phyloP scores from a whole-genome alignment of 2,797 vertebrate genomes.

The Crax fasciolata region DNA sequence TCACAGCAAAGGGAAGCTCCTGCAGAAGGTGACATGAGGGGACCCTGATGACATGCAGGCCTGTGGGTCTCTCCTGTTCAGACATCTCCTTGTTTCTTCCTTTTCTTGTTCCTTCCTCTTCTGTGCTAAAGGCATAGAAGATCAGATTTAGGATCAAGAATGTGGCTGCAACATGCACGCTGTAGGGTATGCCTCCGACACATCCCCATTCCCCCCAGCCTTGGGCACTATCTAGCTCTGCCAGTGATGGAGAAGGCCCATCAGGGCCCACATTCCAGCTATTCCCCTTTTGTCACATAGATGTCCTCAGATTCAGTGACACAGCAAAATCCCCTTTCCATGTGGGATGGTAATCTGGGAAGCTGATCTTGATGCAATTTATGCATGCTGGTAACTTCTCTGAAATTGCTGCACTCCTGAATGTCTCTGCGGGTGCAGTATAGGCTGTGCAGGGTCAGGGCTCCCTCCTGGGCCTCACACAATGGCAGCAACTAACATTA shows the following conservation, averaged over 20 bases:
- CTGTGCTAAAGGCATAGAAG: not conserved
- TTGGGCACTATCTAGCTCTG: not conserved
- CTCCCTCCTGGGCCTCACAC: fast-evolving
- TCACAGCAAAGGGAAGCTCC: not conserved
- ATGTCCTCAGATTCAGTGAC: not conserved
- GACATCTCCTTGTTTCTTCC: not conserved
- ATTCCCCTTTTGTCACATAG: not conserved
- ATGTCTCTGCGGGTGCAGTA: not conserved
- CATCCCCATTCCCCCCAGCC: no score
- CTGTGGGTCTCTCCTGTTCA: not conserved
- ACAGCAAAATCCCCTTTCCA: not conserved
- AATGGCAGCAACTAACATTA: not conserved
- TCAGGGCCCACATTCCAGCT: not conserved
- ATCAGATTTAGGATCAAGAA: not conserved
- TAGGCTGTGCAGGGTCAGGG: not conserved
- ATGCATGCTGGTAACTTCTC: not conserved
- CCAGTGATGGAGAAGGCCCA: not conserved
- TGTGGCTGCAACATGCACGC: not conserved
- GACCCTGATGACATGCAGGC: not conserved
- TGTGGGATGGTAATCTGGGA: not conserved
- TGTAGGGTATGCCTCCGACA: not conserved
- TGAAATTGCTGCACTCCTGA: not conserved
- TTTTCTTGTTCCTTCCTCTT: no score
- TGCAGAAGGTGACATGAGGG: not conserved
- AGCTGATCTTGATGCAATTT: fast-evolving